phyloP scores from a whole-genome alignment of 2,888 invertebrate species.

The Scaptomyza tumidula region DNA sequence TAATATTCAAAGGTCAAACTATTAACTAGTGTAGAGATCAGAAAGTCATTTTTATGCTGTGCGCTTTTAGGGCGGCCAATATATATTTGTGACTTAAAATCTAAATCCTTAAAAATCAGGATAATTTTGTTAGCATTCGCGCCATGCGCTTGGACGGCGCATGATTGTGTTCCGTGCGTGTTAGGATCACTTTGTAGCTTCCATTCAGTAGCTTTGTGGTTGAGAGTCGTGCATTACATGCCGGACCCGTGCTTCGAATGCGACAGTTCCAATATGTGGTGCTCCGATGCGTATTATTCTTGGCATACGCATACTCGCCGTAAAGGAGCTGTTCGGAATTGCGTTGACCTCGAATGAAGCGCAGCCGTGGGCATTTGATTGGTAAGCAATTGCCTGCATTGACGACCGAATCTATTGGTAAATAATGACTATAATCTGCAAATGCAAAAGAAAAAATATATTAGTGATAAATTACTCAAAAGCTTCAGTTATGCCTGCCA shows the following conservation, averaged over 20 bases:
- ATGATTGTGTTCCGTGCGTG: slow-evolving; percentile 83
- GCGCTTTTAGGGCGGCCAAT: slow-evolving; percentile 25
- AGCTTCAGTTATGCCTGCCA: background rate
- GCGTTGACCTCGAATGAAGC: slow-evolving; percentile 82
- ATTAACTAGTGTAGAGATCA: slow-evolving; percentile 17
- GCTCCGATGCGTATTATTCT: slow-evolving; percentile 78
- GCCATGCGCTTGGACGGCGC: slow-evolving; percentile 75
- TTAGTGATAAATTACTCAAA: slow-evolving; percentile 17
- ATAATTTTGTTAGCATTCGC: slow-evolving; percentile 64
- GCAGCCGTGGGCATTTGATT: slow-evolving; percentile 42
- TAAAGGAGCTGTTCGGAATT: slow-evolving; percentile 81
- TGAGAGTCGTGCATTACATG: slow-evolving; percentile 81
- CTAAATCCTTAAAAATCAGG: slow-evolving; percentile 35
- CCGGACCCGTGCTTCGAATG: slow-evolving; percentile 73
- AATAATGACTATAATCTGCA: slow-evolving; percentile 12
- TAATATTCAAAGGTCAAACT: background rate
- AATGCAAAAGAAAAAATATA: slow-evolving; percentile 12
- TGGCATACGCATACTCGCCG: slow-evolving; percentile 82
- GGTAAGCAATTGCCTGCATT: slow-evolving; percentile 19
- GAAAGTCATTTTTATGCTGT: slow-evolving; percentile 36
- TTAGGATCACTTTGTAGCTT: slow-evolving; percentile 79
- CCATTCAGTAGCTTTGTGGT: slow-evolving; percentile 78
- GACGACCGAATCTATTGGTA: slow-evolving; percentile 27
- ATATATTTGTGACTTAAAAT: slow-evolving; percentile 44
- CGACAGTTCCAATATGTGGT: slow-evolving; percentile 84